Conservation (phyloP, 2,113 vertebrate species). For the Ptilonorhynchus violaceus region DNA sequence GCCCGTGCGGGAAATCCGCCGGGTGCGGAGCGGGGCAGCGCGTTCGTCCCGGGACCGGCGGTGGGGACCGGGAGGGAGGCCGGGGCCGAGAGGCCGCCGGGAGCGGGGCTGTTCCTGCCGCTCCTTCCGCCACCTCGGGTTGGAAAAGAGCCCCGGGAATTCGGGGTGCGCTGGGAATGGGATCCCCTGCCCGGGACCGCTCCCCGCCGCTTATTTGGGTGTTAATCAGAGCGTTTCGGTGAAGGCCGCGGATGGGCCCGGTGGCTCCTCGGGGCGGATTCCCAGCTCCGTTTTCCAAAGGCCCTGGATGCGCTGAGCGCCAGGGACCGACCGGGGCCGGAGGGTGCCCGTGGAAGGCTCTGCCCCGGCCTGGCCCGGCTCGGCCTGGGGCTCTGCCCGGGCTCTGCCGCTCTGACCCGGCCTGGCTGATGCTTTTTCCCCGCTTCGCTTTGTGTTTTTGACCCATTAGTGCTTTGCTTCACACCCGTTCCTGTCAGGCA, state of each 20-base stretch:
- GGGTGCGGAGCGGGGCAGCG: not conserved
- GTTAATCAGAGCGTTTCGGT: not conserved
- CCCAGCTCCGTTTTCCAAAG: not conserved
- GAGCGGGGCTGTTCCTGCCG: not conserved
- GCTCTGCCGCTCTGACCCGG: not conserved
- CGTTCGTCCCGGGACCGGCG: too few relatives aligned
- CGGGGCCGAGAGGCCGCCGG: not conserved
- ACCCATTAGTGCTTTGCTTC: not conserved
- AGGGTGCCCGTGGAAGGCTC: not conserved
- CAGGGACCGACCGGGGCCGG: accelerated
- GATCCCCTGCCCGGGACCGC: not conserved
- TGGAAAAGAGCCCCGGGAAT: not conserved
- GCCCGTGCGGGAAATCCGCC: not conserved
- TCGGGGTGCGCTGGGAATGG: not conserved
- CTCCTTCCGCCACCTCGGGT: not conserved
- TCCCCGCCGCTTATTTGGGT: not conserved
- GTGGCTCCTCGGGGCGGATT: not conserved
- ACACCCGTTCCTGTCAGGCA: not conserved
- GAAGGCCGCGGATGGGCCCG: not conserved
- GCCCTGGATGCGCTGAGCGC: not conserved
- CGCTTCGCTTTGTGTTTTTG: accelerated
- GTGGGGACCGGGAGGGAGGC: not conserved
- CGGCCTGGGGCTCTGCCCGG: too few relatives aligned
- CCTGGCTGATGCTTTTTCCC: not conserved
- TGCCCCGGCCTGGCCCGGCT: not conserved